Evolutionary conservation across 2,113 vertebrate genomes (phyloP), one percentile per base, ranked within the genome.

Genomic region (Pithys albifrons): DNA sequence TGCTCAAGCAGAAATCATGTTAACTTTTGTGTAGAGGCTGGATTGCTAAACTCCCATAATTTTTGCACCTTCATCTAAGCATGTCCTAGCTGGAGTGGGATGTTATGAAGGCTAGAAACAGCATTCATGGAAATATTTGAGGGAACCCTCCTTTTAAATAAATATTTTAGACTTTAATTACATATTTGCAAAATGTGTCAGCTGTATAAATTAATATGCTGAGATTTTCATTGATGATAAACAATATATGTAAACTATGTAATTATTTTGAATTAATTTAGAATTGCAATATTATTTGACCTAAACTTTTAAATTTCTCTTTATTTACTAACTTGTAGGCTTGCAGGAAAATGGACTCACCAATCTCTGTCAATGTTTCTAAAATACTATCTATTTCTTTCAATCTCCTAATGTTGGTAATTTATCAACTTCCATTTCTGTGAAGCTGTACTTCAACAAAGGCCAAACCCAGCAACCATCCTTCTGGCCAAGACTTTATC

Each of bases 21-120:
- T 7, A 46, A 29, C 35, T 84, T 86, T 92, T 1, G 1, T 37
- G 27, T 65, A 35, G 29, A 48, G 14, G 7, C 13, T 0, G 0
- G 27, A 57, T 41, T 51, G 31, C 29, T 79, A 41, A 79, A 65
- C 6, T 43, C 14, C 33, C 37, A 76, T 72, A 3, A 11, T 0
- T 59, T 88, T 27, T 55, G 82, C 23, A 52, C 37, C 43, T 86
- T 66, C 13, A 15, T 76, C 2, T 67, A 64, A 51, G 10, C 19
- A 31, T 62, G 4, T 41, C 12, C 55, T 80, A 17, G 22, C 19
- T 88, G 49, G 6, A 55, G 3, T 27, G 57, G 1, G 1, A 7
- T 61, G 11, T 57, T 73, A 37, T 3, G 22, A 55, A 12, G 6
- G n/a, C 19, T 51, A 51, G 39, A 51, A 78, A 48, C 3, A 77